phyloP scores from a whole-genome alignment of 2,888 invertebrate genomes.

The Cyclophora albipunctata region DNA sequence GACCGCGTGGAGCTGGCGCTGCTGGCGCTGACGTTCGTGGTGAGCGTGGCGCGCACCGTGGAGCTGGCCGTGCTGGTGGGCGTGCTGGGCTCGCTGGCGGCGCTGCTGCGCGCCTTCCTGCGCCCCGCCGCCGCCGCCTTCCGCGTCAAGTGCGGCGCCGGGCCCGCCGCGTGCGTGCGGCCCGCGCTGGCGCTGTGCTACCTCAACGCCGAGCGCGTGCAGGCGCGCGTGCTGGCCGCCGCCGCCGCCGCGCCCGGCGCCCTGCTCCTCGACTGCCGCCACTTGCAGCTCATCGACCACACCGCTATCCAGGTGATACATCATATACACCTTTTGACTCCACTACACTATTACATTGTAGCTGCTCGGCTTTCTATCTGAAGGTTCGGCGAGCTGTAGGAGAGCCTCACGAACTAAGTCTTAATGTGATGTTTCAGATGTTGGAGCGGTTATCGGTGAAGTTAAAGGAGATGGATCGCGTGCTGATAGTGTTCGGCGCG shows the following conservation, averaged over 20 bases:
- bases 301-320: constrained; percentile 27
- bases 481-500: constrained; percentile 67
- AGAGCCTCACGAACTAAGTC: too few species aligned
- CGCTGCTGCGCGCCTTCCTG: constrained; percentile 80
- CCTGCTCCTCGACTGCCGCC: constrained; percentile 76
- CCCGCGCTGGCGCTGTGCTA: constrained; percentile 82
- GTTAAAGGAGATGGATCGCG: constrained; percentile 64
- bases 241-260: constrained; percentile 50
- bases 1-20: constrained; percentile 79
- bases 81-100: constrained; percentile 77
- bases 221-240: constrained; percentile 70
- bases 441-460: constrained; percentile 74
- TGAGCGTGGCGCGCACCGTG: constrained; percentile 81
- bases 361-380: too few species aligned
- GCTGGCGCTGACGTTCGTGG: constrained; percentile 77
- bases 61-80: constrained; percentile 88
- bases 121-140: constrained; percentile 67
- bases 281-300: constrained; percentile 80
- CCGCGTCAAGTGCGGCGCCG: constrained; percentile 31
- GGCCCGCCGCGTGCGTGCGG: constrained; percentile 47
- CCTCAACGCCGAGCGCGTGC: constrained; percentile 80
- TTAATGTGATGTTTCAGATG: constrained; percentile 51
- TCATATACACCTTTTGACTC: not conserved
- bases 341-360: too few species aligned
- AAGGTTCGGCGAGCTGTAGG: too few species aligned